A percentile compares a stretch with the other conserved stretches of the same genome.
These are phyloP conservation scores for Turritopsis rubra DNA, from an alignment of 30 jellyfish, hydroid and myxozoan species.

Conservation along the genomic window DNA sequence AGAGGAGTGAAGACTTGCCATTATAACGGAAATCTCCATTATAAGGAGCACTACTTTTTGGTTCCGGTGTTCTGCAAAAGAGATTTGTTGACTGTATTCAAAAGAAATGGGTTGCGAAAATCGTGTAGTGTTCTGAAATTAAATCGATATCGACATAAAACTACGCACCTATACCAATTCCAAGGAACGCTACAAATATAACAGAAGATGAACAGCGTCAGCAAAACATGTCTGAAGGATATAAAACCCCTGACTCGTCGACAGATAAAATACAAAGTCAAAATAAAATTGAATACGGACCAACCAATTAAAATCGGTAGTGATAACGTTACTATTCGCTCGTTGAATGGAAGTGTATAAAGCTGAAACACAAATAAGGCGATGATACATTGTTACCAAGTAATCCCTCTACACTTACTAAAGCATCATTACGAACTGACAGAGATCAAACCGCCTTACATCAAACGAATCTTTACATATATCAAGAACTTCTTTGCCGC, in stretches of 20 bases:
- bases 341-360: not conserved
- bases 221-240: not conserved
- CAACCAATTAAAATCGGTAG: not conserved
- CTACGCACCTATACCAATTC: slow-evolving; percentile 57
- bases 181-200: slow-evolving; percentile 61
- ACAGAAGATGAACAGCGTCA: slow-evolving; percentile 7
- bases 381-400: not conserved
- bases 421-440: not conserved
- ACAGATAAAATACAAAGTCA: not conserved
- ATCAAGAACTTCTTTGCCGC: slow-evolving; percentile 10
- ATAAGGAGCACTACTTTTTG: no score
- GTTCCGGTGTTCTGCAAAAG: no score
- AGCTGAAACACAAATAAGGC: not conserved
- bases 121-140: no score
- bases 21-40: no score
- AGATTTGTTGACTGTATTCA: no score
- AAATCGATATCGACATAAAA: no score
- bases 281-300: not conserved
- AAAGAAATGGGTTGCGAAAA: no score
- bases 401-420: not conserved
- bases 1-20: no score
- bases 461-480: slow-evolving; percentile 1
- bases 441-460: not conserved
- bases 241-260: not conserved
- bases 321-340: not conserved